Conservation (phyloP, 2,113 vertebrate genomes). For the Morone saxatilis region DNA sequence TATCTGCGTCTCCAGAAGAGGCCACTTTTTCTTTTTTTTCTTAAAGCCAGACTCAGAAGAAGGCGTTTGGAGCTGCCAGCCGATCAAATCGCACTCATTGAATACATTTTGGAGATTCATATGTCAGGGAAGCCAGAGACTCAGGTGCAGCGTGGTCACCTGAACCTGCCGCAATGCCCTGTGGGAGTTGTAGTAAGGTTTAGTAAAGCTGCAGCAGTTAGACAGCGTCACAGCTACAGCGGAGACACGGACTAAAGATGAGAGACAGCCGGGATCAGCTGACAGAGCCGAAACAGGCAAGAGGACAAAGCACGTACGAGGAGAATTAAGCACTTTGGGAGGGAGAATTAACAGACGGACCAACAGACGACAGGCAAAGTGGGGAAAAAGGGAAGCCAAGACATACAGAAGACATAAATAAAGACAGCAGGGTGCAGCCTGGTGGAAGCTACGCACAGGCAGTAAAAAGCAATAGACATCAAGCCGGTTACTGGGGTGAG, state of each 20-base stretch:
- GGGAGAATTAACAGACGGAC: conserved; percentile 19
- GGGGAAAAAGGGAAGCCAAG: not conserved
- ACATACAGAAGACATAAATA: not conserved
- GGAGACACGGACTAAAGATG: conserved; percentile 42
- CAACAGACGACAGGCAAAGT: not conserved
- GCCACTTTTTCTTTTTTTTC: not conserved
- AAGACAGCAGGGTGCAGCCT: conserved; percentile 54
- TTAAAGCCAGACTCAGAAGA: not conserved
- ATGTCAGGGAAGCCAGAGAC: conserved; percentile 55
- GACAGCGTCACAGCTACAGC: conserved; percentile 30
- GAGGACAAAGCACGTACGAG: conserved; percentile 7
- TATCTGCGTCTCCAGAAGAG: not conserved
- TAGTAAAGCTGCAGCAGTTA: conserved; percentile 69
- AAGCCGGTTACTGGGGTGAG: conserved; percentile 66
- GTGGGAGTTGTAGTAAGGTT: conserved; percentile 51
- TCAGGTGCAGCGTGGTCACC: conserved; percentile 70
- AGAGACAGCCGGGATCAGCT: conserved; percentile 24
- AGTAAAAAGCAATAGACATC: conserved; percentile 80
- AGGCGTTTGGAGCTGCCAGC: conserved; percentile 66
- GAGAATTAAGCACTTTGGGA: not conserved
- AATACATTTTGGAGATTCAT: conserved; percentile 44
- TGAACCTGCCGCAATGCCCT: conserved; percentile 68
- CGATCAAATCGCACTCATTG: conserved; percentile 18
- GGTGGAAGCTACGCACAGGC: conserved; percentile 67
- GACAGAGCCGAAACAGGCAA: conserved; percentile 44